These are phyloP conservation scores for Bicyclus anynana DNA, from an alignment of 1,140 invertebrate species.

Conservation along the genomic window DNA sequence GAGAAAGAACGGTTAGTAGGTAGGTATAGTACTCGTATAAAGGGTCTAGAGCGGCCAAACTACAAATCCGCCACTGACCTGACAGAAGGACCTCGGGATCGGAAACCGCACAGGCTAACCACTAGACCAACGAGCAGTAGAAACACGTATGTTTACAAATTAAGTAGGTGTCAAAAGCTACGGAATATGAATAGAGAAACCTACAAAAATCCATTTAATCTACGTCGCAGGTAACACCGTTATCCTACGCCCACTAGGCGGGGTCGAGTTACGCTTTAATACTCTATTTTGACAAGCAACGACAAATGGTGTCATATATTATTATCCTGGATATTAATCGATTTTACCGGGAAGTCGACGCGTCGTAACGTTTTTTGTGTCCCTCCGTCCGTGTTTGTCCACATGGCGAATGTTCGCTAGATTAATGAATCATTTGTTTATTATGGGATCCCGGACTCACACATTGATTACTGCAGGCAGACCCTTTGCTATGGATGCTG, in stretches of 20 bases:
- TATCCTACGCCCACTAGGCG: slow-evolving; percentile 16
- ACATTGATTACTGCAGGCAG: not conserved
- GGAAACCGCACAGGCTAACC: too few relatives aligned
- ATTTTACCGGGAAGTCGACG: slow-evolving; percentile 27
- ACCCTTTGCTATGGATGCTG: not conserved
- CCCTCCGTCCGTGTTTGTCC: slow-evolving; percentile 18
- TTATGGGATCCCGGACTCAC: not conserved
- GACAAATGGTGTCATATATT: slow-evolving; percentile 34
- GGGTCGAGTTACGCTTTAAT: slow-evolving; percentile 32
- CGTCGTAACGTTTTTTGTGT: slow-evolving; percentile 22
- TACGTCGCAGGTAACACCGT: not conserved
- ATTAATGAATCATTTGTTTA: slow-evolving; percentile 32
- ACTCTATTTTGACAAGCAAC: slow-evolving; percentile 34
- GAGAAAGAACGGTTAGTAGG: too few relatives aligned
- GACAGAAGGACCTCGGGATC: too few relatives aligned
- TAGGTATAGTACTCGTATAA: too few relatives aligned
- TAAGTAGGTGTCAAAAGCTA: not conserved
- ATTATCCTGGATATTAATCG: slow-evolving; percentile 27
- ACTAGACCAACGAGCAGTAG: too few relatives aligned
- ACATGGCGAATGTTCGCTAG: slow-evolving; percentile 23
- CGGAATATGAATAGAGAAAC: not conserved
- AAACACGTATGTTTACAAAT: too few relatives aligned
- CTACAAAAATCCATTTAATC: not conserved
- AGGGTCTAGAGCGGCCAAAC: too few relatives aligned
- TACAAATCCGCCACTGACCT: too few relatives aligned